Evolutionary conservation across 2,888 invertebrate species (phyloP), one percentile per base, ranked within the genome.

Genomic region (Ophioninae sp.): DNA sequence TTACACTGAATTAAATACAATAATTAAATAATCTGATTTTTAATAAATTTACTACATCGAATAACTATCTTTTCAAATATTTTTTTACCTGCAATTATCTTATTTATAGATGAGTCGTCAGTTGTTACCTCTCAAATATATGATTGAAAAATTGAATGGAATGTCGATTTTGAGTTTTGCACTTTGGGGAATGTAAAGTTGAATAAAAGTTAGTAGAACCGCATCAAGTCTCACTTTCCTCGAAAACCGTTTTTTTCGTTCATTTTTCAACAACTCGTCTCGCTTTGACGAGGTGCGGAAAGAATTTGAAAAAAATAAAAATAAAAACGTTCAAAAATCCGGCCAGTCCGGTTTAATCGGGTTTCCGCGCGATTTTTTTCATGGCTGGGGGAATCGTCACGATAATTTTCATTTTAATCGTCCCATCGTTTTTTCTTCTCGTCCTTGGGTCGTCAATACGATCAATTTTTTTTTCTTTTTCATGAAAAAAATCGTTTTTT

Each of bases 311-410:
- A 3, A 30, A 3, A n/a, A 67, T 23, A 69, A 22, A 44, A 58
- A 51, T 37, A 65, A 22, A 3, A 17, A 41, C 10, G 71, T 44
- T 63, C 59, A 81, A 78, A 81, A 68, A 85, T 82, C 85, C 81
- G 85, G 85, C 78, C 73, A 82, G 87, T 86, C 87, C 88, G 87
- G 87, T 89, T 88, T 86, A 51, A 71, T 82, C 83, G 41, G 30
- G 56, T 73, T 44, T 61, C 41, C 39, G 51, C 56, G 73, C 41
- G 67, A 44, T 69, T 76, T 59, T 61, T 51, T 76, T 75, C 41
- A 67, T n/a, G 13, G 6, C 23, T 44, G 41, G 51, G 23, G n/a
- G 30, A 10, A 56, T 51, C 20, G 56, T 61, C 13, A 44, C 10
- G n/a, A 68, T 56, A 64, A 74, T 68, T 75, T n/a, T 65, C 65